These are phyloP conservation scores for Muscicapa adusta DNA, from an alignment of 2,113 vertebrate species.

Conservation along the genomic window DNA sequence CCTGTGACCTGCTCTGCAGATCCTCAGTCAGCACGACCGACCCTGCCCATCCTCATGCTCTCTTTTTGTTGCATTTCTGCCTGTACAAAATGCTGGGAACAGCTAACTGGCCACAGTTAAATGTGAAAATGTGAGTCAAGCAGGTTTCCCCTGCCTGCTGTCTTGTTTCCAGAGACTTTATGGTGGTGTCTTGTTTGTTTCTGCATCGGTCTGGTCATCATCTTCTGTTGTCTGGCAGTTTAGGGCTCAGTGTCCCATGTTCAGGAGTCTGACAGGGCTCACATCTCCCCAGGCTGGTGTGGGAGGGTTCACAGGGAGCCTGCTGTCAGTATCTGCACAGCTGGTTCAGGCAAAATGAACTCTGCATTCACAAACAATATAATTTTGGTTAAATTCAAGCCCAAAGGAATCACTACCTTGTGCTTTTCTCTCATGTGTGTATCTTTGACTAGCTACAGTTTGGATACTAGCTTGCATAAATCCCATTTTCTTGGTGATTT, in stretches of 20 bases:
- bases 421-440: neutral
- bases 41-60: neutral
- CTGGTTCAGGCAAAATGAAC: neutral
- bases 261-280: neutral
- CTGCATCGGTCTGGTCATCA: neutral
- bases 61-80: neutral
- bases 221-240: neutral
- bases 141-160: neutral
- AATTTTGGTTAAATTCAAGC: neutral
- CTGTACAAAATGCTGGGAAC: neutral
- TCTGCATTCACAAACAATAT: neutral
- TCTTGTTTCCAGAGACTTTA: neutral
- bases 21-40: neutral
- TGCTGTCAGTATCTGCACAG: rapidly evolving
- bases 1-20: neutral
- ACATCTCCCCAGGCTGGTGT: neutral
- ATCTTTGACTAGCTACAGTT: neutral
- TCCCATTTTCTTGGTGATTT: neutral
- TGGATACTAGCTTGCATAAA: neutral
- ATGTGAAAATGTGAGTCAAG: rapidly evolving
- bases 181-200: neutral
- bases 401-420: neutral
- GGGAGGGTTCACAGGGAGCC: neutral
- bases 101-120: neutral
- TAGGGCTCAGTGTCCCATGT: neutral